Evolutionary conservation across 2,113 vertebrate genomes (phyloP), one percentile per base, ranked within the genome.

Genomic region (Glareola pratincola): DNA sequence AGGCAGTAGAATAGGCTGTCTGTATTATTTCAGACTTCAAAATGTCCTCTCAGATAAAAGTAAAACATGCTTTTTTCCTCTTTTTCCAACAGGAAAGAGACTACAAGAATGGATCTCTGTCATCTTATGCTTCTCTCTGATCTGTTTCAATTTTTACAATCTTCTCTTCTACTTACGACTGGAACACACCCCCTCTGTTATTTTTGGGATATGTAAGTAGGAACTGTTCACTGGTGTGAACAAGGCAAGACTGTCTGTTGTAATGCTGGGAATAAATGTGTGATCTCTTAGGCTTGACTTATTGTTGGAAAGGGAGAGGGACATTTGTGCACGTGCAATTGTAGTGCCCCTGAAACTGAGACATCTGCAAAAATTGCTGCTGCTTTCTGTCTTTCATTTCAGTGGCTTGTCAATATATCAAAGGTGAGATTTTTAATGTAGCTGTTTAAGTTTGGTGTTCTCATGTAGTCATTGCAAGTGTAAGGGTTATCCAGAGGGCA

Each of bases 41-140:
- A 89, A 67, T 79, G 81, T 79, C 71, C 34, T 72, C 69, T 79
- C n/a, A 23, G 30, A 62, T 88, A 56, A 91, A 96, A 92, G 60
- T 95, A 92, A 95, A 96, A 39, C 22, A 4, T 43, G 30, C 3
- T 77, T 50, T 90, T 79, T 64, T 34, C 19, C 8, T 8, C 17
- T 12, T 24, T 67, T 39, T 59, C 81, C 78, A 53, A 14, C 97
- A 99, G 99, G 99, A 92, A 99, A 99, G 97, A 98, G 99, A 81
- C 97, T 99, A 92, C 99, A 99, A 94, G 99, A 99, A 97, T 99
- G 99, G 99, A 98, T 99, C 56, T 99, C 98, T 57, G 99, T 99
- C 76, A 34, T 99, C 96, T 96, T 99, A 51, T 99, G 99, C 98
- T 99, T 99, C 97, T 98, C 98, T 96, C 98, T 99, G 91, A 99